Evolutionary conservation across 2,888 invertebrate species (phyloP), one percentile per base, ranked within the genome.

Genomic region (Dynastes tityus): DNA sequence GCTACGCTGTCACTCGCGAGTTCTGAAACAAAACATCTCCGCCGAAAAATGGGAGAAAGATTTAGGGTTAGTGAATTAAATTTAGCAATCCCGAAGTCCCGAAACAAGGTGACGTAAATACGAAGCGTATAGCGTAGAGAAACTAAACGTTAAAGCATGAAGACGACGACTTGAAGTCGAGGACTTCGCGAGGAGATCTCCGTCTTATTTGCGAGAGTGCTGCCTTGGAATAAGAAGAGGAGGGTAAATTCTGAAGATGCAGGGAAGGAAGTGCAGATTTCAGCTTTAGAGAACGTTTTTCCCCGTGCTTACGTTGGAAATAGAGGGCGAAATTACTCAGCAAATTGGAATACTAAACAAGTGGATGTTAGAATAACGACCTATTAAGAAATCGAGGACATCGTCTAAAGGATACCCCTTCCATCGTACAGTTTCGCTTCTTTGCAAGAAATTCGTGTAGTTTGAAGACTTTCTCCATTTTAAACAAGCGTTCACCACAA

Each of bases 291-390:
- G 49, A 55, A 55, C 67, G 55, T 27, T 61, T 68, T 45, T 45
- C 29, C 45, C 27, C 3, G 27, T 61, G 45, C 55, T 55, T 13
- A 49, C 16, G 65, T 22, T 16, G 8, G 53, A 11, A 45, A 45
- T 45, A 58, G 22, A 55, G 77, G 55, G 40, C 64, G 65, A 61
- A 70, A 73, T 78, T 78, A 78, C 85, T 86, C 85, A 84, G 85
- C 86, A 87, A 87, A 87, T 87, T 87, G 86, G 86, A 82, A 84
- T 83, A 85, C 85, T 86, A 86, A 87, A 86, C 83, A 86, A 85
- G 84, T 82, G 83, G 83, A 85, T 85, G 85, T 85, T 85, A 84
- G 83, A 84, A 84, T 87, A 86, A 87, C 85, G 86, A 86, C 82
- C 86, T 84, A 45, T 45, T 45, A 84, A 85, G 84, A 84, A 86